Evolutionary conservation across 2,888 invertebrate species (phyloP), one percentile per base, ranked within the genome.

Genomic region (Meliscaeva auricollis): DNA sequence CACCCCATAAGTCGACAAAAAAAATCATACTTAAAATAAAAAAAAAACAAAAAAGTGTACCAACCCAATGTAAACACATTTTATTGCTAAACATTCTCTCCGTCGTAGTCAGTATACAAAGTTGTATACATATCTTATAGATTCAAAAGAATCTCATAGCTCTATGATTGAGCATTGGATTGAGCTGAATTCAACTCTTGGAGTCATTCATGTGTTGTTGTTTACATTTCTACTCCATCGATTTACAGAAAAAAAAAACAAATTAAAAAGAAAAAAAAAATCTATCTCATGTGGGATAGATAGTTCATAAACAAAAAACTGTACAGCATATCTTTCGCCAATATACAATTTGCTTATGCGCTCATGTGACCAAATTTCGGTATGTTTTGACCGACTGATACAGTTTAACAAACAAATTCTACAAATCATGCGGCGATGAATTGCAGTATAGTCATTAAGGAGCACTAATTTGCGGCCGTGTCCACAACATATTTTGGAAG

Each of bases 391-490:
- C 64, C 83, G 41, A 83, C 46, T 70, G 64, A 26, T 48, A 17
- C 68, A 77, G 60, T 46, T 73, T 58, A 77, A 58, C 38, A 73
- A 77, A 69, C 75, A 70, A 70, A 75, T 84, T 80, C 79, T 70
- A 69, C 83, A 83, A 84, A 84, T 79, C 79, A 84, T 38, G 46
- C 32, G 17, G 58, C 83, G 79, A 74, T 58, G 64, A 75, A 79
- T 79, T 78, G 56, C 48, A 64, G 6, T 11, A 30, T 11, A 41
- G 32, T 44, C 15, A 26, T 3, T 22, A 60, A 41, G 1, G n/a
- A n/a, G 41, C 41, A 60, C 41, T 26, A 5, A 15, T 2, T 30
- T 9, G 1, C 2, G 15, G n/a, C 30, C 0, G 54, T 54, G 15
- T 0, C 4, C 3, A 15, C 8, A 15, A 1, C n/a, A n/a, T n/a